Evolutionary conservation across 35 echinoderm and acorn worm species (phyloP), one percentile per base, ranked within the genome.

Genomic region (Strongylocentrotus purpuratus): DNA sequence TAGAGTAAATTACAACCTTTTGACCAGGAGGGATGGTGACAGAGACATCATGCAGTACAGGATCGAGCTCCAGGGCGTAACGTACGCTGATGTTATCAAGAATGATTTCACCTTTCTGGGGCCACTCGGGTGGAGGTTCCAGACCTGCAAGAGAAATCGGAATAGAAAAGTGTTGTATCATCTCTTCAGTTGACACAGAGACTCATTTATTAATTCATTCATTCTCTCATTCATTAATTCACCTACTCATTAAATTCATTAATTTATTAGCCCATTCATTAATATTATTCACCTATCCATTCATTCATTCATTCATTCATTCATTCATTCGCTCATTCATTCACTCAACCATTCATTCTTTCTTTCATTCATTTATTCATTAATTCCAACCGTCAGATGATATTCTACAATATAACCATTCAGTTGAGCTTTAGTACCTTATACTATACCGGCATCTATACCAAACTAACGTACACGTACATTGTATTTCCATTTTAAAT

Each of bases 21-120:
- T 98, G 95, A 12, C 95, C 95, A 11, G 97, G 45, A n/a, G 92
- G 96, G 22, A 97, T 94, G 47, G 94, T 94, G 14, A 98, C 48
- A 31, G 92, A 70, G 31, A 97, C 95, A 31, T 92, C 95, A 47
- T 95, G 94, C 0, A 98, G 52, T 7, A 98, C 97, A 85, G 97
- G 96, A 47, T 98, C 97, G 59, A 98, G 95, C 45, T 95, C 96
- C 2, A 31, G 35, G 12, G 97, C 97, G 95, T 98, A 98, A 7
- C 96, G 94, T 33, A 96, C 96, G 11, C 92, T 94, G 47, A 97
- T 95, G 58, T 95, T 88, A 55, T 98, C 96, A 88, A 98, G 94
- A 7, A 92, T 28, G 22, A 98, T 95, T n/a, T 97, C 94, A 33
- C 97, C 97, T 17, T 95, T 46, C 59, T 94, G 89, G 11, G 97